These are phyloP conservation scores for Spheniscus humboldti DNA, from an alignment of 2,797 vertebrate genomes.

Conservation along the genomic window DNA sequence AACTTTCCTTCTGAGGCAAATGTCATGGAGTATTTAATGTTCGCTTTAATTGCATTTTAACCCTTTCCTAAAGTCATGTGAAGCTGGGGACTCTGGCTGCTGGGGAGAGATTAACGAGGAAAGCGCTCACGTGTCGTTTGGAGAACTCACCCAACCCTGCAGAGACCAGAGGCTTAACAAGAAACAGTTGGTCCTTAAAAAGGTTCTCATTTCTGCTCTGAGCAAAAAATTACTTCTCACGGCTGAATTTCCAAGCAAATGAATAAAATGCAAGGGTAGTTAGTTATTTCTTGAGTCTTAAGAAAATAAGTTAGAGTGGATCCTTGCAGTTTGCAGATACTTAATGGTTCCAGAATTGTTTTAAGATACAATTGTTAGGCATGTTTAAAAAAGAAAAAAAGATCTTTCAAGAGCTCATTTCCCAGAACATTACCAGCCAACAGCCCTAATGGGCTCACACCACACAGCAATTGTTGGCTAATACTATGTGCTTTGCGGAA, in stretches of 20 bases:
- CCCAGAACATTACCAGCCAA: constrained; percentile 49
- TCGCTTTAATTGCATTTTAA: constrained; percentile 13
- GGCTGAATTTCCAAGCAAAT: fast-evolving
- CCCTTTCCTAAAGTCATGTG: constrained; percentile 1
- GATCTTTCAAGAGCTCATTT: constrained; percentile 59
- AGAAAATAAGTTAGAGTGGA: neutral
- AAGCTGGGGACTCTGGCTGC: neutral
- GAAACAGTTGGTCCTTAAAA: neutral
- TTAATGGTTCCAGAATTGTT: constrained; percentile 39
- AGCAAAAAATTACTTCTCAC: neutral
- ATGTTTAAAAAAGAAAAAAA: constrained; percentile 47
- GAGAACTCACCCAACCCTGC: neutral
- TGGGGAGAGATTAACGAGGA: neutral
- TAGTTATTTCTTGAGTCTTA: neutral
- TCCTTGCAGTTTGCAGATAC: constrained; percentile 22
- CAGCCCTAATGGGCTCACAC: constrained; percentile 25
- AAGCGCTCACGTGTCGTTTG: neutral
- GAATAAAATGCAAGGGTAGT: neutral
- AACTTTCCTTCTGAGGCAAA: neutral
- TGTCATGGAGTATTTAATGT: neutral
- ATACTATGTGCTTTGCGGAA: constrained; percentile 64
- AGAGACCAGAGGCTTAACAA: neutral
- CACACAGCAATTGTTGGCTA: constrained; percentile 72
- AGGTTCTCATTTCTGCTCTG: neutral
- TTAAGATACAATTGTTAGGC: constrained; percentile 52